Percentiles rank a stretch among this genome's conserved stretches.
Conservation (phyloP, 2,797 vertebrate species). For the Oreonectes daqikongensis region DNA sequence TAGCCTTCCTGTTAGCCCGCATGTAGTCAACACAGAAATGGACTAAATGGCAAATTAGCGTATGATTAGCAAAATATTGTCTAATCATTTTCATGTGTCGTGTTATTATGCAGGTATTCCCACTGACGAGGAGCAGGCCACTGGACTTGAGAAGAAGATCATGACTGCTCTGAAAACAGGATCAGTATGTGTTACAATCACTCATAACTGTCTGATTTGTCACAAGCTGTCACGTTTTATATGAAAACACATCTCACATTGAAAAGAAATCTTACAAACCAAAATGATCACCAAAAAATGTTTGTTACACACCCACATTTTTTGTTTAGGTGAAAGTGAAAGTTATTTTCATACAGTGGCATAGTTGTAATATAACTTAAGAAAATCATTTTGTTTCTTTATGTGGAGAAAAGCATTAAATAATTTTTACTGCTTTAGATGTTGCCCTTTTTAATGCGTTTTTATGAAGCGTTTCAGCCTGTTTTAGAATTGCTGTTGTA, state of each 20-base stretch:
- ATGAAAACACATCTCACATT: too few species aligned
- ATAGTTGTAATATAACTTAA: neutral
- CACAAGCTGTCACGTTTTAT: neutral
- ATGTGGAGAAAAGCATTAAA: too few species aligned
- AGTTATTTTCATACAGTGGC: neutral
- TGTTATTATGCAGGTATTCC: conserved; percentile 74
- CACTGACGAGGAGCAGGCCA: conserved; percentile 86
- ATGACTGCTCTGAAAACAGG: conserved; percentile 78
- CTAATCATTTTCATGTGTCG: neutral
- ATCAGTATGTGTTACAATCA: conserved; percentile 63
- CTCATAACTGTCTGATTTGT: neutral
- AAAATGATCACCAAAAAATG: too few species aligned
- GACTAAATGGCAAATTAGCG: too few species aligned
- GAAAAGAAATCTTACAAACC: too few species aligned
- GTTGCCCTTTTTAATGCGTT: too few species aligned
- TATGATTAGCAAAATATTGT: too few species aligned
- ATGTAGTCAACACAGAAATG: neutral
- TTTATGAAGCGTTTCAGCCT: too few species aligned
- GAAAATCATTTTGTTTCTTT: too few species aligned
- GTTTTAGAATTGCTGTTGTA: too few species aligned
- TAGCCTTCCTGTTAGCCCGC: neutral
- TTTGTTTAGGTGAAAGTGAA: too few species aligned
- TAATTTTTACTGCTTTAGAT: too few species aligned
- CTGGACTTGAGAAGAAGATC: conserved; percentile 81
- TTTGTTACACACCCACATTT: neutral